Percentiles rank a stretch among this genome's conserved stretches.
Conservation (phyloP, 2,797 vertebrate genomes). For the Sparidentex hasta region DNA sequence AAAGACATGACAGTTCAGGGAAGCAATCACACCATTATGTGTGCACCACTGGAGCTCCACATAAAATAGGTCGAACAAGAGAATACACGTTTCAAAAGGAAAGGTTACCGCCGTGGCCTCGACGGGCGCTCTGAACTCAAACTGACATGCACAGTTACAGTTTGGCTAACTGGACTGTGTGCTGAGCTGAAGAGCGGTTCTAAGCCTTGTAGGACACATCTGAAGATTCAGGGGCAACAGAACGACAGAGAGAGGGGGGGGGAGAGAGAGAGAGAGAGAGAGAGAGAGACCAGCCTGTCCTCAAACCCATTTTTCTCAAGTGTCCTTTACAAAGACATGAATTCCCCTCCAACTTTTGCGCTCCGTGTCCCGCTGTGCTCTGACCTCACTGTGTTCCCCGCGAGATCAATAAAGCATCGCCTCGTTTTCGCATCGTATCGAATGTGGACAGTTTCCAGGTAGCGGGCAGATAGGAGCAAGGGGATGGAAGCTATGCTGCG, state of each 20-base stretch:
- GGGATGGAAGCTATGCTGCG: slow-evolving; percentile 17
- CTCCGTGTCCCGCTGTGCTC: slow-evolving; percentile 41
- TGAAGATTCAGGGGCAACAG: slow-evolving; percentile 28
- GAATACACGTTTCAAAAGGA: not conserved
- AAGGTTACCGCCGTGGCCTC: not conserved
- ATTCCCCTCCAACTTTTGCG: slow-evolving; percentile 34
- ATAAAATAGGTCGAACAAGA: not conserved
- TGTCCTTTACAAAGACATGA: slow-evolving; percentile 47
- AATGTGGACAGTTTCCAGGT: slow-evolving; percentile 36
- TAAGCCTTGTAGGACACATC: slow-evolving; percentile 21
- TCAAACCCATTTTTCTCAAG: slow-evolving; percentile 43
- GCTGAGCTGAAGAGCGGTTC: slow-evolving; percentile 6
- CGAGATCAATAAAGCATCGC: slow-evolving; percentile 61
- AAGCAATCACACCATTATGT: not conserved
- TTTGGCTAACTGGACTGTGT: not conserved
- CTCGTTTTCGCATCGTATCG: slow-evolving; percentile 57
- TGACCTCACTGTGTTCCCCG: slow-evolving; percentile 40
- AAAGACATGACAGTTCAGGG: not conserved
- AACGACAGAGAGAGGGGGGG: not conserved
- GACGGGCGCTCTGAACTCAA: not conserved
- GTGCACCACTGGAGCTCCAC: not conserved
- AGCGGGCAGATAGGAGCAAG: slow-evolving; percentile 13
- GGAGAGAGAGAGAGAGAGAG: not conserved
- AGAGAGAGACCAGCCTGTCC: not conserved
- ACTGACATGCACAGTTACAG: not conserved